phyloP scores from a whole-genome alignment of 2,113 vertebrate genomes.

The Pluvianellus socialis region DNA sequence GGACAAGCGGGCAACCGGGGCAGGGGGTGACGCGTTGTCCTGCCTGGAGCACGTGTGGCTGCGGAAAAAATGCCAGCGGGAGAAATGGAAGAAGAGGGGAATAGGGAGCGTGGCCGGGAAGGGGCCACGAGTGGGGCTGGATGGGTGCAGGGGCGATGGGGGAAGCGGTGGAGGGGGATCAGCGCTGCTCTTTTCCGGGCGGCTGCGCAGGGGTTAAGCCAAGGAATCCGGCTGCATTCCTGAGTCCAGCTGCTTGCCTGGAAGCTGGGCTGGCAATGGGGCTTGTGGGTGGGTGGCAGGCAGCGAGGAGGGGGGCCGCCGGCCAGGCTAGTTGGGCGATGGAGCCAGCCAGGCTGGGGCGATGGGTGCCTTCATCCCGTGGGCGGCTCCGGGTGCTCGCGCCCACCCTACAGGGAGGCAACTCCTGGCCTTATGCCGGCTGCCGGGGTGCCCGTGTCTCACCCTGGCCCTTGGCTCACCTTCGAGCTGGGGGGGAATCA shows the following conservation, averaged over 20 bases:
- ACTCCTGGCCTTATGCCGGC: neutral
- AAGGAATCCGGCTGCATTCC: conserved; percentile 63
- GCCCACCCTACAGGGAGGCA: neutral
- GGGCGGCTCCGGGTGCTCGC: neutral
- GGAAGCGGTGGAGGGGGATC: neutral
- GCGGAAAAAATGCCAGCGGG: fast-evolving
- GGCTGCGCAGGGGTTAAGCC: conserved; percentile 48
- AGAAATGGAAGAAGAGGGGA: neutral
- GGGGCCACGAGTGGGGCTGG: neutral
- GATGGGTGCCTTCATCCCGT: neutral
- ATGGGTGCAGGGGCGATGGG: neutral
- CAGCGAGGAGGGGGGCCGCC: conserved; percentile 3
- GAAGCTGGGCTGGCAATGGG: conserved; percentile 61
- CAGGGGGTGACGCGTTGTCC: neutral
- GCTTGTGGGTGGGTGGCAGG: conserved; percentile 60
- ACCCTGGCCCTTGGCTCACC: conserved; percentile 40
- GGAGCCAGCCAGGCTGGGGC: neutral
- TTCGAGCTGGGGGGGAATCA: conserved; percentile 1
- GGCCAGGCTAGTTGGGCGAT: neutral
- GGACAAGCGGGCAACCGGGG: neutral
- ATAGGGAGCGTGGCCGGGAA: neutral
- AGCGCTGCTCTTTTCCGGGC: neutral
- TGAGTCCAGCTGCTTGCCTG: conserved; percentile 69
- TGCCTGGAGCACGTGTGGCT: neutral
- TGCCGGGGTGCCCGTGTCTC: neutral